Evolutionary conservation across 2,113 vertebrate genomes (phyloP).

Genomic region (Cephalopterus ornatus): DNA sequence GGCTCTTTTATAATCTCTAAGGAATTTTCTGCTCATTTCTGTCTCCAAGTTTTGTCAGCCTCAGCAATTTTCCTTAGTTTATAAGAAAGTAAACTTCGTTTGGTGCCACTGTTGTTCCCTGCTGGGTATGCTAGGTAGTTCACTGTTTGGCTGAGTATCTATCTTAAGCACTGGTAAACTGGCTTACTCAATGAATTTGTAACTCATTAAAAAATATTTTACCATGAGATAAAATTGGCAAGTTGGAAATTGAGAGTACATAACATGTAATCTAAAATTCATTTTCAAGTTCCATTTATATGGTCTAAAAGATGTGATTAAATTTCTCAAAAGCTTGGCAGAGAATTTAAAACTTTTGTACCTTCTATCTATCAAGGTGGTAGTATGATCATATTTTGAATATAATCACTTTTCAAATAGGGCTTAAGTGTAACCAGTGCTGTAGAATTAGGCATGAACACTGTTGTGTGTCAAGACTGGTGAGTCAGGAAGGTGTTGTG

Average conservation of each 20-base stretch:
- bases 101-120: not conserved
- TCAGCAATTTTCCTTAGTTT: not conserved
- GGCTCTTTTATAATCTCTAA: not conserved
- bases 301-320: not conserved
- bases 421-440: not conserved
- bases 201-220: not conserved
- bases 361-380: not conserved
- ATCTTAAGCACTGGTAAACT: not conserved
- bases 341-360: not conserved
- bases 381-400: not conserved
- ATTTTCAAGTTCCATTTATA: not conserved
- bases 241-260: not conserved
- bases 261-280: not conserved
- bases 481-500: not conserved
- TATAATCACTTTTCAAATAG: not conserved
- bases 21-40: not conserved
- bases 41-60: not conserved
- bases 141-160: not conserved
- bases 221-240: not conserved
- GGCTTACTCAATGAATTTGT: not conserved
- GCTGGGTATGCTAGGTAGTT: not conserved
- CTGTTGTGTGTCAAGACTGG: not conserved
- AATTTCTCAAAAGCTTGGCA: not conserved
- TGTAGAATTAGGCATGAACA: not conserved
- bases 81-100: not conserved